Percentiles rank a stretch among this genome's conserved stretches.
Conservation (phyloP, 2,113 vertebrate genomes). For the Lanius ludovicianus region DNA sequence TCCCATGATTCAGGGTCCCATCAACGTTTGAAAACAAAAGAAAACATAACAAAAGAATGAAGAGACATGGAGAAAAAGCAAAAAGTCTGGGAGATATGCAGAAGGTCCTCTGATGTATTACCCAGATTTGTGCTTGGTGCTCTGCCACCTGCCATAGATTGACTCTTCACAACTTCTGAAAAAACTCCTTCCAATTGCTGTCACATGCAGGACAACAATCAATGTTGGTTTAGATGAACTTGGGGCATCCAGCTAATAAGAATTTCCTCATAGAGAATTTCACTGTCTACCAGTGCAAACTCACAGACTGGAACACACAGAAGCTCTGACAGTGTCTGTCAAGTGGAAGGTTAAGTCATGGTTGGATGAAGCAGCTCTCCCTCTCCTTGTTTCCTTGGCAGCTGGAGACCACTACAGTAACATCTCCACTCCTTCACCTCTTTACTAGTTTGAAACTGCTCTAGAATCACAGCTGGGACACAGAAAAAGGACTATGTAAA, state of each 20-base stretch:
- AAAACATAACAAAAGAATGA: background rate
- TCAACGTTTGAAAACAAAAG: background rate
- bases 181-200: background rate
- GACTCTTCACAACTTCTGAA: background rate
- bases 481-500: background rate
- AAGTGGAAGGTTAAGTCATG: background rate
- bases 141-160: background rate
- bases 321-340: background rate
- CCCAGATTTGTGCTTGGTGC: background rate
- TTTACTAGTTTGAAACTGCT: background rate
- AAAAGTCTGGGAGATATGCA: background rate
- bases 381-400: background rate
- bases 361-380: background rate
- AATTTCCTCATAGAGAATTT: background rate
- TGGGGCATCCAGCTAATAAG: background rate
- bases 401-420: background rate
- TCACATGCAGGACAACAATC: background rate
- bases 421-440: background rate
- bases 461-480: background rate
- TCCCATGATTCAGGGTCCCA: background rate
- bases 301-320: background rate
- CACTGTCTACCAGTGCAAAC: background rate
- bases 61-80: background rate
- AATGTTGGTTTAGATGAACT: background rate
- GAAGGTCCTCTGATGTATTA: background rate